These are phyloP conservation scores for Rhingia rostrata DNA, from an alignment of 2,888 invertebrate species.

Conservation along the genomic window DNA sequence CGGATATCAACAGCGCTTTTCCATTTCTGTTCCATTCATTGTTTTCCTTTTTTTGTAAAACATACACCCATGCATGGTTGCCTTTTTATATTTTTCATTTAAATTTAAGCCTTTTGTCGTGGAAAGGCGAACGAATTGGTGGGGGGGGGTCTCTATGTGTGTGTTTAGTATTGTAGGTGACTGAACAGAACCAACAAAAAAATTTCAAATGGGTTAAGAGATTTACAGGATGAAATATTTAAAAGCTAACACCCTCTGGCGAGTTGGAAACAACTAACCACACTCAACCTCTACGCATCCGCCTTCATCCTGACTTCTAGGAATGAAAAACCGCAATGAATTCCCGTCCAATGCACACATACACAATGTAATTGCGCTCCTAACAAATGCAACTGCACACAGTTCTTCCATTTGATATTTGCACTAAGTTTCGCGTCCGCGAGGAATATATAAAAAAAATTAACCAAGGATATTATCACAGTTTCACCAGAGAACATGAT, in stretches of 20 bases:
- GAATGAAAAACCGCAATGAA: constrained; percentile 47
- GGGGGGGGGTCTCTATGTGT: background rate
- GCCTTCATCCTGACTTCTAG: constrained; percentile 10
- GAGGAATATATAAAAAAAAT: constrained; percentile 15
- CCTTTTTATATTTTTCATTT: constrained; percentile 52
- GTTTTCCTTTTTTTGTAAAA: constrained; percentile 16
- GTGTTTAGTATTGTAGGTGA: background rate
- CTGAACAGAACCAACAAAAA: background rate
- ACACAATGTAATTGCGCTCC: constrained; percentile 41
- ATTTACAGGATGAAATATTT: constrained; percentile 50
- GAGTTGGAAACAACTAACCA: constrained; percentile 29
- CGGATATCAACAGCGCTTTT: constrained; percentile 71
- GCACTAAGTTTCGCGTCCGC: constrained; percentile 25
- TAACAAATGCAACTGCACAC: constrained; percentile 4
- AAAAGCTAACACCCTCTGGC: constrained; percentile 41
- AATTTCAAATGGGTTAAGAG: constrained; percentile 22
- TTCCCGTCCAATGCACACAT: constrained; percentile 35
- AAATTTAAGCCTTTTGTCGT: constrained; percentile 65
- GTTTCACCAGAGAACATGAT: constrained; percentile 53
- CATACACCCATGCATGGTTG: background rate
- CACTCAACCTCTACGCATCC: constrained; percentile 53
- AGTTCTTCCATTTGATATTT: constrained; percentile 52
- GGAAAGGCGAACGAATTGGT: constrained; percentile 29
- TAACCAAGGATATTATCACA: constrained; percentile 53
- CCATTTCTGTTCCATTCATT: constrained; percentile 56